phyloP scores from a whole-genome alignment of 2,888 invertebrate genomes.

The Rhopalosiphum nymphaeae region DNA sequence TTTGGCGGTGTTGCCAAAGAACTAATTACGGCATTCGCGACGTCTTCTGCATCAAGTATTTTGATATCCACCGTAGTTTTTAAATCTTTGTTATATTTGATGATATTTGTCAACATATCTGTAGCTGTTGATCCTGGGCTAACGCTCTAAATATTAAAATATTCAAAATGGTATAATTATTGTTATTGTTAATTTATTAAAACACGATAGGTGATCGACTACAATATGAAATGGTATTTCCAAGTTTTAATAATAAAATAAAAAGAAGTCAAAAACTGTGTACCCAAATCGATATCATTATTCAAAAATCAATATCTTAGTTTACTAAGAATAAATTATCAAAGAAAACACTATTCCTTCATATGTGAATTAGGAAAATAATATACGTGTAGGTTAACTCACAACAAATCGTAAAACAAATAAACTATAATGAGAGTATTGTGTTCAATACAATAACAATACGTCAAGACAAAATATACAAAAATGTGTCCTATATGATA shows the following conservation, averaged over 20 bases:
- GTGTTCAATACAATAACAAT: not conserved
- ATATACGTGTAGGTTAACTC: not conserved
- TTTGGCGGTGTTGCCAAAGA: conserved; percentile 76
- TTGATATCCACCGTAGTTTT: not conserved
- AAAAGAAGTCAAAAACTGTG: not conserved
- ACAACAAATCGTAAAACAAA: not conserved
- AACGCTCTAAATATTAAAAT: conserved; percentile 22
- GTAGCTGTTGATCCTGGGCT: conserved; percentile 41
- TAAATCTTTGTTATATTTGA: not conserved
- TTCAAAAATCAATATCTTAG: not conserved
- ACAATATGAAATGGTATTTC: not conserved
- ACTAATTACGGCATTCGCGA: conserved; percentile 77
- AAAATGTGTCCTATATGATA: not conserved
- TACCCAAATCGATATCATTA: not conserved
- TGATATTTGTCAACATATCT: not conserved
- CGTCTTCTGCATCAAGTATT: conserved; percentile 73
- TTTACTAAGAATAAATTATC: not conserved
- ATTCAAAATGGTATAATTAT: not conserved
- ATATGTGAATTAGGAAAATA: not conserved
- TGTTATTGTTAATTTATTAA: not conserved
- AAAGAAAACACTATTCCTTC: not conserved
- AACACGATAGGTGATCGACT: not conserved
- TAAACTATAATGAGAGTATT: not conserved
- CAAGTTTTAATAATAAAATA: not conserved
- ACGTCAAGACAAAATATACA: not conserved